Conservation (phyloP, 2,113 vertebrate species). For the Myiagra hebetior region DNA sequence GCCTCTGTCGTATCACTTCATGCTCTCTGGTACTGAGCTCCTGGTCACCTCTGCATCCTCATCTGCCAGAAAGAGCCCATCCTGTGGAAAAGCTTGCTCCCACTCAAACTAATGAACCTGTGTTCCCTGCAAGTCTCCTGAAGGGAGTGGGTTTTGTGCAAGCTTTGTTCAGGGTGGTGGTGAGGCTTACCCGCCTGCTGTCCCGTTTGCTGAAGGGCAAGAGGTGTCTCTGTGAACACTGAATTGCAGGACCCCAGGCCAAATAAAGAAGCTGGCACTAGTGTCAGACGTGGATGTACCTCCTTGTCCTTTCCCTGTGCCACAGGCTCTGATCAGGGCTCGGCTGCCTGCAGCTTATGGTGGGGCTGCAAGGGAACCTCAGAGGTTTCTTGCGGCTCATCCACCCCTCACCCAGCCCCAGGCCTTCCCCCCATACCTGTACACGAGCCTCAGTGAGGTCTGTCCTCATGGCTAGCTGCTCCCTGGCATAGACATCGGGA, state of each 20-base stretch:
- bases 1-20: not conserved
- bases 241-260: not conserved
- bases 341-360: not conserved
- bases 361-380: not conserved
- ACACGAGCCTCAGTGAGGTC: conserved; percentile 96
- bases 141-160: not conserved
- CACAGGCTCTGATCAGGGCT: not conserved
- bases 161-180: rapidly evolving
- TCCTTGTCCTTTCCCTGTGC: not conserved
- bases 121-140: not conserved
- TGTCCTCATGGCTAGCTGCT: conserved; percentile 97
- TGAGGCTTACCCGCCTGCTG: not conserved
- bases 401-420: not conserved
- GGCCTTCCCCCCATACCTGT: conserved; percentile 77
- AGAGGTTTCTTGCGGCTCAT: not conserved
- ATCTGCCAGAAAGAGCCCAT: not conserved
- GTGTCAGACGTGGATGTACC: rapidly evolving
- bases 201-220: not conserved
- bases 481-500: conserved; percentile 94
- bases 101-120: not conserved
- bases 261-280: not conserved
- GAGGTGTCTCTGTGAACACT: not conserved
- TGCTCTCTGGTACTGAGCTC: not conserved
- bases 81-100: not conserved
- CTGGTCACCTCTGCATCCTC: not conserved